Percentiles rank a stretch among this genome's conserved stretches.
phyloP scores from a whole-genome alignment of 1,140 invertebrate species.

The Diabrotica virgifera region DNA sequence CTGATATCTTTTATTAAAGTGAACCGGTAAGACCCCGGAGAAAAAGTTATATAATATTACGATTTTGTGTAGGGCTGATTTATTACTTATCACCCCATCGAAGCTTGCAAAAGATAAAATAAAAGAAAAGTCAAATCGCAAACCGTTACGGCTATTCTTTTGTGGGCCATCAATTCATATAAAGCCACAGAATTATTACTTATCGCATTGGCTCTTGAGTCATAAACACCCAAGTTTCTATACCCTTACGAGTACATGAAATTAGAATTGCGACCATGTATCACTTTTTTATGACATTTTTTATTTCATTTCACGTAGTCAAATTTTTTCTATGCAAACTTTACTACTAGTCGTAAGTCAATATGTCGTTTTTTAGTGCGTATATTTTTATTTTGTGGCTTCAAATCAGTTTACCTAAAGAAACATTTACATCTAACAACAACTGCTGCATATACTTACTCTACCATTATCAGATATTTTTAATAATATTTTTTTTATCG shows the following conservation, averaged over 20 bases:
- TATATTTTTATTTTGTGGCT: too few relatives aligned
- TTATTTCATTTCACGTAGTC: slow-evolving; percentile 1
- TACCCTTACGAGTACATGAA: slow-evolving; percentile 8
- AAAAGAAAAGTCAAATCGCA: slow-evolving; percentile 8
- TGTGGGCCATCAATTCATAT: slow-evolving; percentile 14
- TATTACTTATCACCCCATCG: slow-evolving; percentile 26
- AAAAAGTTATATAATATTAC: slow-evolving; percentile 18
- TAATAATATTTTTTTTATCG: too few relatives aligned
- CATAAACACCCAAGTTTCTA: slow-evolving; percentile 6
- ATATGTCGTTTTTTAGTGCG: background rate
- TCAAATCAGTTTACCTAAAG: too few relatives aligned
- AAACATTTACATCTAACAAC: too few relatives aligned
- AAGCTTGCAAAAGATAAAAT: slow-evolving; percentile 6
- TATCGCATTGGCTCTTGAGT: slow-evolving; percentile 1
- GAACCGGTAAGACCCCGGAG: too few relatives aligned
- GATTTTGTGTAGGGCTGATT: slow-evolving; percentile 27
- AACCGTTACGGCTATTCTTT: slow-evolving; percentile 11
- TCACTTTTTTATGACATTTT: slow-evolving; percentile 1
- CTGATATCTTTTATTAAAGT: too few relatives aligned
- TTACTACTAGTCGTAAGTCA: background rate
- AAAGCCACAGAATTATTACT: slow-evolving; percentile 5
- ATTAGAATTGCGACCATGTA: background rate
- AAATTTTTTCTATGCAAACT: slow-evolving; percentile 1
- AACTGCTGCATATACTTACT: too few relatives aligned
- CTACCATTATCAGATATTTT: too few relatives aligned